A percentile compares a stretch with the other conserved stretches of the same genome.
Evolutionary conservation across 2,888 invertebrate species (phyloP).

Genomic region (Drosophila pseudotakahashii): DNA sequence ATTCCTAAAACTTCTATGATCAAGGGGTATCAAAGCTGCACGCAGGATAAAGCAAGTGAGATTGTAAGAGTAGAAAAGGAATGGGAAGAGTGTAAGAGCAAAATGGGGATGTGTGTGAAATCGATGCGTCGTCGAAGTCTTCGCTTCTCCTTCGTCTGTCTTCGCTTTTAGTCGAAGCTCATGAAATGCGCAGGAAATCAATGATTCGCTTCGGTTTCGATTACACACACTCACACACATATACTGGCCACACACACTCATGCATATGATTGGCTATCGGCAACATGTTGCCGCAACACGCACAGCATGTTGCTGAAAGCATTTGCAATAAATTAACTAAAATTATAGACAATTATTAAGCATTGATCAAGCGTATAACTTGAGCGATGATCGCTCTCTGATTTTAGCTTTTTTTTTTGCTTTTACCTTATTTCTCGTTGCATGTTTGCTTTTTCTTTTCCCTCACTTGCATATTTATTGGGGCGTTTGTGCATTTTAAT

Average conservation of each 20-base stretch:
- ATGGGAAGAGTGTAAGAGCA: constrained; percentile 1
- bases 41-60: constrained; percentile 8
- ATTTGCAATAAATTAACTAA: constrained; percentile 79
- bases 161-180: constrained; percentile 67
- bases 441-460: constrained; percentile 18
- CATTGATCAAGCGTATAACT: constrained; percentile 58
- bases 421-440: constrained; percentile 16
- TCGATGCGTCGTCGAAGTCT: constrained; percentile 65
- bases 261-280: constrained; percentile 22
- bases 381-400: constrained; percentile 53
- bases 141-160: constrained; percentile 29
- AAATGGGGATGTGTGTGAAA: constrained; percentile 61
- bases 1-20: constrained; percentile 5
- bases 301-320: constrained; percentile 77
- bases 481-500: constrained; percentile 77
- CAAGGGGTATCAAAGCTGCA: constrained; percentile 28
- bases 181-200: constrained; percentile 81
- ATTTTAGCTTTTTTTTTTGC: constrained; percentile 7
- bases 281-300: constrained; percentile 69
- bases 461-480: constrained; percentile 74
- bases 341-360: constrained; percentile 78
- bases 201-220: constrained; percentile 82
- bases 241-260: constrained; percentile 18
- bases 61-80: not conserved
- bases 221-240: constrained; percentile 70